Evolutionary conservation across 1,140 invertebrate species (phyloP).

Genomic region (Holcopasites calliopsidis): DNA sequence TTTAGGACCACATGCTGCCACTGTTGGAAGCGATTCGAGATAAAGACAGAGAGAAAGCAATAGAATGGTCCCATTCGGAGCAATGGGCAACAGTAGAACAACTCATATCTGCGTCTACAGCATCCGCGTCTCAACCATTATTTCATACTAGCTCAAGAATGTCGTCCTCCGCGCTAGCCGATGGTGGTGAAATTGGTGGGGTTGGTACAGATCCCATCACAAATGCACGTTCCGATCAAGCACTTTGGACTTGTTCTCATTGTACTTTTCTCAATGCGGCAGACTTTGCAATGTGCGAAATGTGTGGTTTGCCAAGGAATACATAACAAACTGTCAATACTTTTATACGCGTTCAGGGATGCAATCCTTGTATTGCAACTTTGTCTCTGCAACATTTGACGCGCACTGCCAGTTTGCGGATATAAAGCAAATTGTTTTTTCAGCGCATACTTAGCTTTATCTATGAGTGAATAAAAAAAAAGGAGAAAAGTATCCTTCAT

Average conservation of each 20-base stretch:
- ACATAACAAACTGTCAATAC: slow-evolving; percentile 59
- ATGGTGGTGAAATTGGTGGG: slow-evolving; percentile 61
- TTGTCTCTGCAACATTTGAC: slow-evolving; percentile 59
- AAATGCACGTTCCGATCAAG: slow-evolving; percentile 69
- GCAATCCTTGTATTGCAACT: slow-evolving; percentile 56
- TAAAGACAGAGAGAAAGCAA: slow-evolving; percentile 85
- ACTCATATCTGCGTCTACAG: slow-evolving; percentile 85
- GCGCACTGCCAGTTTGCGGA: slow-evolving; percentile 48
- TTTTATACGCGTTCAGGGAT: slow-evolving; percentile 49
- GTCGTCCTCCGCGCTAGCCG: slow-evolving; percentile 64
- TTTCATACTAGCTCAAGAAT: slow-evolving; percentile 65
- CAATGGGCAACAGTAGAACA: slow-evolving; percentile 95
- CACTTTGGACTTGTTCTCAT: slow-evolving; percentile 93
- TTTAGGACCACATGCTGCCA: slow-evolving; percentile 86
- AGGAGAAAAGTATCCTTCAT: slow-evolving; percentile 39
- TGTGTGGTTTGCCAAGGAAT: slow-evolving; percentile 93
- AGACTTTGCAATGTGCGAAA: slow-evolving; percentile 89
- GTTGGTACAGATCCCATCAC: slow-evolving; percentile 63
- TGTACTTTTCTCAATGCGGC: slow-evolving; percentile 95
- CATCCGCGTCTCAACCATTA: slow-evolving; percentile 71
- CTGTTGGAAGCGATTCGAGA: slow-evolving; percentile 88
- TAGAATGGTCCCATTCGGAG: slow-evolving; percentile 87
- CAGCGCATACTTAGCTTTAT: slow-evolving; percentile 65
- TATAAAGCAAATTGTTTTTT: slow-evolving; percentile 65
- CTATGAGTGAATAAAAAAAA: slow-evolving; percentile 66